Conservation (phyloP, 2,888 invertebrate genomes). For the Acleris laterana region DNA sequence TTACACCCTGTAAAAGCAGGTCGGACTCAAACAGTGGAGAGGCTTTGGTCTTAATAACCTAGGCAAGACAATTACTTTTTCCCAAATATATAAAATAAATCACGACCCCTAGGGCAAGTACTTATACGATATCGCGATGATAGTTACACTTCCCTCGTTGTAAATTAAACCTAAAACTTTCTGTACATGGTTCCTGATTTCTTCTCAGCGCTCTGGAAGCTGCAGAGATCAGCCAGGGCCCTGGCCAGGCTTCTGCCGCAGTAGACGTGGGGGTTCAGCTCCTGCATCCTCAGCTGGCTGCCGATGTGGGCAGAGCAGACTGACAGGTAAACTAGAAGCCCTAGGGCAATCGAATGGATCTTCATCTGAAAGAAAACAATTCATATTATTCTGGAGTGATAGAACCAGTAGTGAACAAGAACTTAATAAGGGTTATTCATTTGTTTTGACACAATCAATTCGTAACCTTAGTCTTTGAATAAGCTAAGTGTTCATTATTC, state of each 20-base stretch:
- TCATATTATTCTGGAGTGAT: neutral
- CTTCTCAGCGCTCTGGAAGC: conserved; percentile 13
- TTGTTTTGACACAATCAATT: too few relatives aligned
- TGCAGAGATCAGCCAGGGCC: conserved; percentile 20
- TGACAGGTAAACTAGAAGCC: conserved; percentile 2
- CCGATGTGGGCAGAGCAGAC: conserved; percentile 14
- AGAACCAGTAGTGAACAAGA: too few relatives aligned
- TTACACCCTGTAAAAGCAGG: too few relatives aligned
- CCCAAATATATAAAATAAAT: too few relatives aligned
- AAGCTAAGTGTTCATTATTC: too few relatives aligned
- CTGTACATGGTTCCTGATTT: conserved; percentile 3
- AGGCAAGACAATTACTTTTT: too few relatives aligned
- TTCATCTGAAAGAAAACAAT: conserved; percentile 16
- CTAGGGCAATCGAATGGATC: neutral
- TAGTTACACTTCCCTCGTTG: neutral
- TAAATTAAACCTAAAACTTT: neutral
- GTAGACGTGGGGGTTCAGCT: conserved; percentile 18
- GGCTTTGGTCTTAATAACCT: too few relatives aligned
- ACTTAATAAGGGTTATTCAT: too few relatives aligned
- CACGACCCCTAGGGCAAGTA: too few relatives aligned
- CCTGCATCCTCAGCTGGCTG: neutral
- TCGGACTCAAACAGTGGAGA: too few relatives aligned
- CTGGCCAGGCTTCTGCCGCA: conserved; percentile 25
- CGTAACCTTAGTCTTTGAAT: too few relatives aligned
- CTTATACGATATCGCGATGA: neutral